Percentiles rank a stretch among this genome's conserved stretches.
Evolutionary conservation across 2,888 invertebrate species (phyloP).

Genomic region (Pammene aurita): DNA sequence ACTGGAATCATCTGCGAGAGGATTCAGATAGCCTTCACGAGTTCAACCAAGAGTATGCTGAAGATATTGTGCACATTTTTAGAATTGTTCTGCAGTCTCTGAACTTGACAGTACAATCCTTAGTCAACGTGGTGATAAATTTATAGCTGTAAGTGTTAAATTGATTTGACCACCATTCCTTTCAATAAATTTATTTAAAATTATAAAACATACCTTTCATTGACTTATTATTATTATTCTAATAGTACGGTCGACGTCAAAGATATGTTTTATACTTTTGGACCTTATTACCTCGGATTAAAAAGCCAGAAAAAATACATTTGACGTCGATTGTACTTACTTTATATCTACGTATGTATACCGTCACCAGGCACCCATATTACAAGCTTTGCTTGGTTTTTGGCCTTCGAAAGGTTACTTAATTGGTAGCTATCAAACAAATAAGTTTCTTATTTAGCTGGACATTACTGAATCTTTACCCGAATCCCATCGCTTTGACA

Average conservation of each 20-base stretch:
- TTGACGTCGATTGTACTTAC: not conserved
- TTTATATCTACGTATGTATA: not conserved
- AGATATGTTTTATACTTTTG: not conserved
- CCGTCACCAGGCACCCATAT: too few species aligned
- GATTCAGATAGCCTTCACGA: not conserved
- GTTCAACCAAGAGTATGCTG: not conserved
- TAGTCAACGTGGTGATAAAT: conserved; percentile 3
- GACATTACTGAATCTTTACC: too few species aligned
- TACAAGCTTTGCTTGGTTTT: too few species aligned
- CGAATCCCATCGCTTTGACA: too few species aligned
- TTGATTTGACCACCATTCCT: not conserved
- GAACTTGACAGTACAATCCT: not conserved
- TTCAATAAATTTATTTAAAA: conserved; percentile 2
- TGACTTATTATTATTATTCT: too few species aligned
- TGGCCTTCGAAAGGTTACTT: too few species aligned
- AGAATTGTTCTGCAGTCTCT: not conserved
- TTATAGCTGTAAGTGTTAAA: conserved; percentile 3
- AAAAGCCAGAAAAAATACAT: conserved; percentile 1
- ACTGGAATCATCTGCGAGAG: not conserved
- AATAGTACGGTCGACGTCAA: not conserved
- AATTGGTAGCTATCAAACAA: too few species aligned
- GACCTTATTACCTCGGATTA: not conserved
- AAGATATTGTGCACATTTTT: conserved; percentile 9
- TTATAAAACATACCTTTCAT: not conserved
- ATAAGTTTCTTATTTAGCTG: too few species aligned